phyloP scores from a whole-genome alignment of 2,797 vertebrate genomes.

The Ptychobarbus kaznakovi region DNA sequence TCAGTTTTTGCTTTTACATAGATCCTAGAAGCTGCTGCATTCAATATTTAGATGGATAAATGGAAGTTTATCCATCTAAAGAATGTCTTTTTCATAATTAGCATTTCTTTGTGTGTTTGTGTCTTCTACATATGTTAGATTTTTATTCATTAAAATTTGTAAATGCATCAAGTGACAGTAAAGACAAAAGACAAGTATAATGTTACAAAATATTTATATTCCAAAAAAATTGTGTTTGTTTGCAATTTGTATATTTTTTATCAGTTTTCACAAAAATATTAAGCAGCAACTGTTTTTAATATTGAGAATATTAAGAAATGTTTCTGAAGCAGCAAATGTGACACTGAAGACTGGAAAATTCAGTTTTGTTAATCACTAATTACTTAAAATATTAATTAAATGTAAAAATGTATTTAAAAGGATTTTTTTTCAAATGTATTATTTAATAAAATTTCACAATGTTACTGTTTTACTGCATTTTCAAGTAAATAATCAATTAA shows the following conservation, averaged over 20 bases:
- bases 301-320: too few relatives aligned
- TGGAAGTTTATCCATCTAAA: slow-evolving; percentile 8
- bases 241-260: too few relatives aligned
- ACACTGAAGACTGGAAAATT: not conserved
- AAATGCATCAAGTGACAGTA: not conserved
- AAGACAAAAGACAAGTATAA: not conserved
- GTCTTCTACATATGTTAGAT: not conserved
- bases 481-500: too few relatives aligned
- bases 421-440: too few relatives aligned
- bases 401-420: not conserved
- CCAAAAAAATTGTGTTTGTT: too few relatives aligned
- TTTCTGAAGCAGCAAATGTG: too few relatives aligned
- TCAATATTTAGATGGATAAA: slow-evolving; percentile 14
- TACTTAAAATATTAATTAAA: not conserved
- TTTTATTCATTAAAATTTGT: too few relatives aligned
- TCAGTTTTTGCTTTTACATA: not conserved
- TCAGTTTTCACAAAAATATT: too few relatives aligned
- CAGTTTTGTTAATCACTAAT: too few relatives aligned
- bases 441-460: not conserved
- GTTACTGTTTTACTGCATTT: not conserved
- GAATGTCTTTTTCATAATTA: not conserved
- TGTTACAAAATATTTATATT: not conserved
- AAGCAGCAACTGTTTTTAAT: too few relatives aligned
- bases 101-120: not conserved
- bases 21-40: slow-evolving; percentile 8